Evolutionary conservation across 2,888 invertebrate species (phyloP).

Genomic region (Acronicta psi): DNA sequence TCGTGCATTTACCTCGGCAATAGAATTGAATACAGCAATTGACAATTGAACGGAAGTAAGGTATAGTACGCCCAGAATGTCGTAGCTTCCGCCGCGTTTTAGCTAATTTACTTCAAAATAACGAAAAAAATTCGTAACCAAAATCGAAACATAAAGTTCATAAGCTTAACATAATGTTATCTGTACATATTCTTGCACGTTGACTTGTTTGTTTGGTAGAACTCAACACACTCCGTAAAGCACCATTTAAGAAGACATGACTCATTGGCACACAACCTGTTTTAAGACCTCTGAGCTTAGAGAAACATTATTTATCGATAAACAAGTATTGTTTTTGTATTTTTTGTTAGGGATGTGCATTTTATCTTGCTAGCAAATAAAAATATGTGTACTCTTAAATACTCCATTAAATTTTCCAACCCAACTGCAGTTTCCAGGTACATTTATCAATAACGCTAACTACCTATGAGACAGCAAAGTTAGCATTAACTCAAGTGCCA

Average conservation of each 20-base stretch:
- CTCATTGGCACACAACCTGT: conserved; percentile 71
- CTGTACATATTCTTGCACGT: neutral
- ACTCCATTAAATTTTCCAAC: neutral
- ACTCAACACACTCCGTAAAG: conserved; percentile 45
- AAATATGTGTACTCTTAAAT: neutral
- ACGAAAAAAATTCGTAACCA: conserved; percentile 40
- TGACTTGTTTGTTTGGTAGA: conserved; percentile 32
- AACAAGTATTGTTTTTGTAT: conserved; percentile 30
- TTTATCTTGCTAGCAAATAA: conserved; percentile 1
- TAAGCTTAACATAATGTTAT: conserved; percentile 2
- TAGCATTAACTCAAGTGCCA: no score
- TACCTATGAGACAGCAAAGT: no score
- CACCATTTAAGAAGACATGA: conserved; percentile 66
- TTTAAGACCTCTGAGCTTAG: conserved; percentile 68
- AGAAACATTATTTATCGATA: conserved; percentile 57
- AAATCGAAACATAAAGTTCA: neutral
- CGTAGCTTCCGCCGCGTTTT: conserved; percentile 75
- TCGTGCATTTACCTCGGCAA: conserved; percentile 51
- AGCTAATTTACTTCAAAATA: conserved; percentile 54
- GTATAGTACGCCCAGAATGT: conserved; percentile 75
- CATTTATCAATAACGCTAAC: no score
- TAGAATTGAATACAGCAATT: conserved; percentile 66
- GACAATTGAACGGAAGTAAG: conserved; percentile 83
- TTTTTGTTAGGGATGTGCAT: conserved; percentile 12
- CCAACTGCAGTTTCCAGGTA: neutral